Evolutionary conservation across 37 sponge, comb jelly and placozoan species (phyloP).

Genomic region (Halisarca cf. caerulea): DNA sequence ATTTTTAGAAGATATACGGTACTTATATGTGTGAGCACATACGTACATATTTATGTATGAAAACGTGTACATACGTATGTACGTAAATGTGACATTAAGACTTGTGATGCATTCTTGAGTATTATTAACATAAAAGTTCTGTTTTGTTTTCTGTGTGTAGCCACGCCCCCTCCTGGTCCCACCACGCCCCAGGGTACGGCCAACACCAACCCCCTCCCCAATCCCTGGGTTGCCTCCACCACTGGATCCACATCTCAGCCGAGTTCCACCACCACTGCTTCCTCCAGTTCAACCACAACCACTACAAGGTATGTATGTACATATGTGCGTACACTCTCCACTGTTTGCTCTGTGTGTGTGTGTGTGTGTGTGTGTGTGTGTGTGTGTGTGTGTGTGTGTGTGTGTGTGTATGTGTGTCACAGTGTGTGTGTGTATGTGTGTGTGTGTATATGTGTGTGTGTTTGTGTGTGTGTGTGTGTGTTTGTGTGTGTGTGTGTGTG

Average conservation of each 20-base stretch:
- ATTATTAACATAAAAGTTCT: too few species aligned
- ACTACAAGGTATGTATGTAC: not conserved
- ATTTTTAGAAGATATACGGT: too few species aligned
- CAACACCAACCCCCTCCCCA: conserved; percentile 79
- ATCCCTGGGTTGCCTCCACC: conserved; percentile 68
- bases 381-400: not conserved
- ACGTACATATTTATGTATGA: not conserved
- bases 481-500: too few species aligned
- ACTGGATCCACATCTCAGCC: not conserved
- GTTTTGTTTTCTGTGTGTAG: conserved; percentile 10
- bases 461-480: too few species aligned
- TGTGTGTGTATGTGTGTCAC: too few species aligned
- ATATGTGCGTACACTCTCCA: not conserved
- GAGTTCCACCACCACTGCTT: conserved; percentile 29
- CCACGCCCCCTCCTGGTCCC: conserved; percentile 59
- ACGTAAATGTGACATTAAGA: too few species aligned
- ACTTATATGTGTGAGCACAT: not conserved
- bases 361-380: too few species aligned
- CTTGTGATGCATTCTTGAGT: not conserved
- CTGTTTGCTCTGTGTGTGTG: too few species aligned
- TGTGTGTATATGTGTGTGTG: too few species aligned
- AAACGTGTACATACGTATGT: too few species aligned
- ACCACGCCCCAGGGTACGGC: conserved; percentile 74
- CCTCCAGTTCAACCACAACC: not conserved
- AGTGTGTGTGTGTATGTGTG: too few species aligned